Evolutionary conservation across 2,888 invertebrate genomes (phyloP).

Genomic region (Augochlorella aurata): DNA sequence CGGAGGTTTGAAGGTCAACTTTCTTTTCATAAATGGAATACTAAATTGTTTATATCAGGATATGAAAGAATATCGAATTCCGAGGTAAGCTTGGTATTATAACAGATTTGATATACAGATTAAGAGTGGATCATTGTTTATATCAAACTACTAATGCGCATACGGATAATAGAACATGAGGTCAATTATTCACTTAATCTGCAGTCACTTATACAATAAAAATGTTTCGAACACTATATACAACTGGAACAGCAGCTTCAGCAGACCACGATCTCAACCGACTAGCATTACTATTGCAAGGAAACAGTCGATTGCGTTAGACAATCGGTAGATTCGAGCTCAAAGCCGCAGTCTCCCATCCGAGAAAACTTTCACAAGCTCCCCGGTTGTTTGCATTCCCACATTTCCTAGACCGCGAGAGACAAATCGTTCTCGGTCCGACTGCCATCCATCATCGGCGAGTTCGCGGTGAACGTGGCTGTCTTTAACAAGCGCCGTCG

Average conservation of each 20-base stretch:
- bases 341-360: constrained; percentile 45
- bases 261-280: neutral
- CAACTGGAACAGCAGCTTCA: neutral
- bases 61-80: too few species aligned
- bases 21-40: too few species aligned
- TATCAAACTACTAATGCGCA: too few species aligned
- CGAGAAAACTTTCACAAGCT: constrained; percentile 51
- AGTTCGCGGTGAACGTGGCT: constrained; percentile 44
- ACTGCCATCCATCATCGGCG: constrained; percentile 64
- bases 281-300: neutral
- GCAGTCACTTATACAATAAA: too few species aligned
- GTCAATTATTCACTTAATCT: too few species aligned
- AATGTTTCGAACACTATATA: neutral
- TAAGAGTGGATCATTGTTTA: too few species aligned
- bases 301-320: neutral
- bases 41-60: too few species aligned
- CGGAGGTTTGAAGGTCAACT: too few species aligned
- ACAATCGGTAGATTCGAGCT: neutral
- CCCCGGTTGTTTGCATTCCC: constrained; percentile 56
- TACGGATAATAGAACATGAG: too few species aligned
- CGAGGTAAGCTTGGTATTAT: too few species aligned
- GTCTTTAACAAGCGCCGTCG: constrained; percentile 46
- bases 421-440: constrained; percentile 66
- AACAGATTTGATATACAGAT: too few species aligned
- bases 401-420: constrained; percentile 60